Base-by-base conservation (phyloP, 2,113 vertebrate species). In the Zosterops pallidus region DNA sequence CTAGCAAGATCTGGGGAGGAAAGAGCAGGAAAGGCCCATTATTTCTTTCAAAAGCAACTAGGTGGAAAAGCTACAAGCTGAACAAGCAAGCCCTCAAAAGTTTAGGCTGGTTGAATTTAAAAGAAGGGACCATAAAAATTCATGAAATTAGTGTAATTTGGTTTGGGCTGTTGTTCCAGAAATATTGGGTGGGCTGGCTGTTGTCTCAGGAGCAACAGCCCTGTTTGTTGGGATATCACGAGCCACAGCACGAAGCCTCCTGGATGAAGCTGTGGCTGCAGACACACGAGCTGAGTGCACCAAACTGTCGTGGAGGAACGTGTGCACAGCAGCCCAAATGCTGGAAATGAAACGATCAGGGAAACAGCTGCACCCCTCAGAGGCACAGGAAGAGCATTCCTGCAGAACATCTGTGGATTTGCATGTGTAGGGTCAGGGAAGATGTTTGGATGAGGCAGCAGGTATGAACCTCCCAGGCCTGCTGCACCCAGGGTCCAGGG, bases 331-430 rank as follows among this genome's bases (percentile, higher is more conserved):
- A 47, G 89, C 60, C 47, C 29, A 14, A 46, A 4, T 5, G 3
- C 49, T 74, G 77, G 68, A 67, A 85, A 71, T 47, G 11, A 71
- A 71, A 22, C 7, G 0, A 31, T 42, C 25, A 14, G 41, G 35
- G 75, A 63, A 93, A 41, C 57, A 89, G 79, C 63, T 92, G 85
- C 53, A 71, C 3, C 47, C 84, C 79, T 93, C 53, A 77, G 81
- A 91, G 75, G 85, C 70, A 46, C 35, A 69, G 79, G 53, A 93
- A 91, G 63, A 90, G 9, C 52, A 82, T 89, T 96, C 49, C 74
- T 88, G 46, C 62, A 41, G 49, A 86, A 46, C 57, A 56, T 41
- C 75, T 85, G 59, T 33, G 37, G 78, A 42, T 89, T 47, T 83
- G 63, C 46, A 9, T 15, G 19, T 14, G 35, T 9, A 10, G 39